A percentile compares a stretch with the other conserved stretches of the same genome.
phyloP scores from a whole-genome alignment of 2,888 invertebrate species.

The Lasioglossum zephyrum region DNA sequence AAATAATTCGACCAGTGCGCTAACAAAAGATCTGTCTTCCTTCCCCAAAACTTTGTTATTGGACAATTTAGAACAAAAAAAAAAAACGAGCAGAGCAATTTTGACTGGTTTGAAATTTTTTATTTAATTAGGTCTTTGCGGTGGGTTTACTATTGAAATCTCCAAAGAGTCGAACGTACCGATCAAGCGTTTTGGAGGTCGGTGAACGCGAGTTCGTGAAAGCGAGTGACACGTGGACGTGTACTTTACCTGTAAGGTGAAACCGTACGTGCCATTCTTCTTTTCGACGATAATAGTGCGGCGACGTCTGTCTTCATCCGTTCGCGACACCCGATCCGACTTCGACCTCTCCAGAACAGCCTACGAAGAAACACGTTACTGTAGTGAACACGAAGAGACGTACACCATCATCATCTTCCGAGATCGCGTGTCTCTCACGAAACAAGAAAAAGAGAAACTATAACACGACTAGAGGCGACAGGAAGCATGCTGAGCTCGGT shows the following conservation, averaged over 20 bases:
- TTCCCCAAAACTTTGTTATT: neutral
- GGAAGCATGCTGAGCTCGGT: neutral
- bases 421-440: neutral
- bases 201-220: neutral
- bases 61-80: too few relatives aligned
- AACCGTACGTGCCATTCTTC: constrained; percentile 95
- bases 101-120: too few relatives aligned
- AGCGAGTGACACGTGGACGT: neutral
- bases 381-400: neutral
- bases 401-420: neutral
- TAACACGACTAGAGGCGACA: neutral
- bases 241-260: constrained; percentile 91
- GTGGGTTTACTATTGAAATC: neutral
- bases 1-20: neutral
- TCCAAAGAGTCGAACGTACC: neutral
- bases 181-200: neutral
- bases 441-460: neutral
- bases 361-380: constrained; percentile 77
- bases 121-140: too few relatives aligned
- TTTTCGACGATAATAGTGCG: constrained; percentile 97
- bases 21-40: neutral
- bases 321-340: constrained; percentile 90
- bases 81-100: too few relatives aligned
- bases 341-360: constrained; percentile 90
- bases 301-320: constrained; percentile 94